Conservation (phyloP, 2,888 invertebrate species). For the Scaptomyza reducta region DNA sequence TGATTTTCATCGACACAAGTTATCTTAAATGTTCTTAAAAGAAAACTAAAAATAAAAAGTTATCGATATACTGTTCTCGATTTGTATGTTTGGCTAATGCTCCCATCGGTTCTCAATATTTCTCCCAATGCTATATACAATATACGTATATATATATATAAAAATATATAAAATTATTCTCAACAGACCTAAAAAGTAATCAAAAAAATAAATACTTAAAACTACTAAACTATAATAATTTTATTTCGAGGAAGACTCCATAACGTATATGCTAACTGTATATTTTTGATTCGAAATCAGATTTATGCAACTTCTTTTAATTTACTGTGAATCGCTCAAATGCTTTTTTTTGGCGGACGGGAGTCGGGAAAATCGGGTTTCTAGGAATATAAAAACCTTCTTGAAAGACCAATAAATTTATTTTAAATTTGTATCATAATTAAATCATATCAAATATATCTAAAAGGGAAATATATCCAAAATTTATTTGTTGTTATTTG, state of each 20-base stretch:
- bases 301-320: not conserved
- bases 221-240: not conserved
- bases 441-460: not conserved
- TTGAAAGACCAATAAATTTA: conserved; percentile 5
- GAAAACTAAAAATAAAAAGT: not conserved
- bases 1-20: conserved; percentile 5
- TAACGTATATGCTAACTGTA: not conserved
- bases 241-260: not conserved
- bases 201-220: conserved; percentile 1
- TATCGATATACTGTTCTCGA: conserved; percentile 3
- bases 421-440: not conserved
- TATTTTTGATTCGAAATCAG: not conserved
- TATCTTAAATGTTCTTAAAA: conserved; percentile 8
- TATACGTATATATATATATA: conserved; percentile 7
- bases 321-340: not conserved
- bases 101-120: conserved; percentile 12
- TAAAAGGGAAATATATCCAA: not conserved
- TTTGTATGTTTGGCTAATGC: conserved; percentile 13
- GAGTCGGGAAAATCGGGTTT: conserved; percentile 1
- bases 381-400: not conserved
- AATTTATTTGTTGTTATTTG: not conserved
- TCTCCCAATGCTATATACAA: not conserved
- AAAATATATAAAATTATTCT: not conserved
- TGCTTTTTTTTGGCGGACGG: not conserved
- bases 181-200: conserved; percentile 12